Percentiles rank a stretch among this genome's conserved stretches.
Conservation (phyloP, 30 jellyfish, hydroid and myxozoan genomes). For the Pseudorhiza aurosa region DNA sequence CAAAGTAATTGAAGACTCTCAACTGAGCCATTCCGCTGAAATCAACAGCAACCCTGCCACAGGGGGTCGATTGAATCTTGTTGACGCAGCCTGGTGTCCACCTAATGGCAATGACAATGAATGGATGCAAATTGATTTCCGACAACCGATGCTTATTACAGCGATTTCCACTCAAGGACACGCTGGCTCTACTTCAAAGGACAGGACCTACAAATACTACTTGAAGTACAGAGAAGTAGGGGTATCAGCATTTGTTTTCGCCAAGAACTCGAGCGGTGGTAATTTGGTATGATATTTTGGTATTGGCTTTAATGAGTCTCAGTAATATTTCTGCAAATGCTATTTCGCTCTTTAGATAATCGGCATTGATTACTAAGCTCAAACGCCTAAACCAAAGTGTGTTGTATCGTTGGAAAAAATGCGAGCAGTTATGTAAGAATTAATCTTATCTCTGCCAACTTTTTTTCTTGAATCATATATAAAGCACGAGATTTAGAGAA, state of each 20-base stretch:
- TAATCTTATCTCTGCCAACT: no score
- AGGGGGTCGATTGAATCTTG: conserved; percentile 16
- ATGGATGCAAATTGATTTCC: conserved; percentile 51
- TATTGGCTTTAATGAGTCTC: no score
- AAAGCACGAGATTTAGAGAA: no score
- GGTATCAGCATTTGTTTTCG: not conserved
- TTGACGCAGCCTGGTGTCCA: conserved; percentile 52
- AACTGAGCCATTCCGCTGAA: conserved; percentile 14
- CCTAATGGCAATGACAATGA: conserved; percentile 5
- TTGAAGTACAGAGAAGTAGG: conserved; percentile 20
- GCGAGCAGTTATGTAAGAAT: no score
- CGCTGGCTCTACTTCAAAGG: conserved; percentile 2
- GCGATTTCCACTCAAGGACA: conserved; percentile 70
- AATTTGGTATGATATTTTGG: conserved; percentile 35
- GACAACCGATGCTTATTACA: conserved; percentile 37
- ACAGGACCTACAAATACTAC: conserved; percentile 22
- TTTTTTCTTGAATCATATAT: no score
- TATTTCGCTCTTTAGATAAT: no score
- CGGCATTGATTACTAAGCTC: no score
- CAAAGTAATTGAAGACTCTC: conserved; percentile 32
- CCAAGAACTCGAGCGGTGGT: not conserved
- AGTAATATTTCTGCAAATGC: no score
- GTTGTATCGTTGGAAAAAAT: no score
- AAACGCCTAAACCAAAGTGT: no score
- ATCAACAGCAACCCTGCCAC: conserved; percentile 9